These are phyloP conservation scores for Sylvicola fuscatus DNA, from an alignment of 2,888 invertebrate genomes.

Conservation along the genomic window DNA sequence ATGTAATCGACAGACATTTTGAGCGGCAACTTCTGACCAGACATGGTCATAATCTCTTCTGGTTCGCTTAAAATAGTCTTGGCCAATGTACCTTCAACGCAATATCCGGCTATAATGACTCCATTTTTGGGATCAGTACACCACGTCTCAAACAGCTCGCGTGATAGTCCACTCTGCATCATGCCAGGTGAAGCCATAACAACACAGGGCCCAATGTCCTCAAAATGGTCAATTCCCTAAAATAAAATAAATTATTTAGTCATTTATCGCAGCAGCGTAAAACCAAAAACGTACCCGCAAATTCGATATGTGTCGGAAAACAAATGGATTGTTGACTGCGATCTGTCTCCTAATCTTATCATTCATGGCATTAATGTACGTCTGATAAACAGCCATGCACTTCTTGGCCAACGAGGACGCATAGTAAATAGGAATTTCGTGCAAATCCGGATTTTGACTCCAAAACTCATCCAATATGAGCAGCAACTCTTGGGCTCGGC, in stretches of 20 bases:
- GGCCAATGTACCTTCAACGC: constrained; percentile 76
- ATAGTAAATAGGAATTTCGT: constrained; percentile 98
- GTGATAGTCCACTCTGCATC: constrained; percentile 96
- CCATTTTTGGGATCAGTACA: constrained; percentile 97
- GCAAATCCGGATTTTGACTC: constrained; percentile 90
- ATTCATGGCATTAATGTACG: constrained; percentile 99
- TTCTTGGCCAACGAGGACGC: constrained; percentile 98
- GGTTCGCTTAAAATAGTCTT: constrained; percentile 94
- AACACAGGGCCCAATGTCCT: constrained; percentile 98
- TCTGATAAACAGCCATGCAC: constrained; percentile 99
- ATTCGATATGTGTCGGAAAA: constrained; percentile 93
- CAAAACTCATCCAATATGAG: constrained; percentile 96
- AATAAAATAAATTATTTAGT: constrained; percentile 1
- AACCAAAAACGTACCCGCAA: constrained; percentile 39
- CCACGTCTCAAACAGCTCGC: constrained; percentile 97
- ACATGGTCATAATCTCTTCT: constrained; percentile 88
- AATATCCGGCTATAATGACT: constrained; percentile 93
- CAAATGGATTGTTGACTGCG: constrained; percentile 95
- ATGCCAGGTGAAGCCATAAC: constrained; percentile 99
- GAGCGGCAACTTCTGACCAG: constrained; percentile 86
- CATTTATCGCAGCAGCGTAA: background rate
- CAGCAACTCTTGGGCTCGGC: constrained; percentile 87
- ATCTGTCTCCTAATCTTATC: constrained; percentile 91
- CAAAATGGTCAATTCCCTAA: constrained; percentile 96
- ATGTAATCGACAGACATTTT: constrained; percentile 99